These are phyloP conservation scores for Odontocerum albicorne DNA, from an alignment of 2,888 invertebrate species.

Conservation along the genomic window DNA sequence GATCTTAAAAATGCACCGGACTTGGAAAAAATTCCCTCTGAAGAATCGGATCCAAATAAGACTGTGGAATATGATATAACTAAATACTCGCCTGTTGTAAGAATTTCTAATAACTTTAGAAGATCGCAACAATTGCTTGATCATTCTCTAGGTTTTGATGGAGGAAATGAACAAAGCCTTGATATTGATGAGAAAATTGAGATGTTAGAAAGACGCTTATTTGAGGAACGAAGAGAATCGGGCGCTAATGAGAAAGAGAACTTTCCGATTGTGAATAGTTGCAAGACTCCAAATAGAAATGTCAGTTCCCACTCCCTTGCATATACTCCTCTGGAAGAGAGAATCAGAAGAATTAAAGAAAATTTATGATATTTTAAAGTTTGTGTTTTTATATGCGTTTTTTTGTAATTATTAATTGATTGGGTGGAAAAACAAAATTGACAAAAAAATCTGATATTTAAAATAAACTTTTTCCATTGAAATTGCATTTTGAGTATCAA, in stretches of 20 bases:
- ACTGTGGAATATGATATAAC: conserved; percentile 2
- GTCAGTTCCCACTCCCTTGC: conserved; percentile 4
- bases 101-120: no score
- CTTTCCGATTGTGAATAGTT: no score
- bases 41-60: conserved; percentile 41
- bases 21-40: conserved; percentile 36
- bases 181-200: not conserved
- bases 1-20: conserved; percentile 47
- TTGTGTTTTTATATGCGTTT: no score
- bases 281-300: conserved; percentile 3
- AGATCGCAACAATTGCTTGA: no score
- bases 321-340: conserved; percentile 21
- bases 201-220: not conserved
- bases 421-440: no score
- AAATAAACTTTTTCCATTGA: no score
- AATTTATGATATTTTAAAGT: no score
- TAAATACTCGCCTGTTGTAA: conserved; percentile 8
- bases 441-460: no score
- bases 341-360: conserved; percentile 13
- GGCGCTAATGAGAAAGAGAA: not conserved
- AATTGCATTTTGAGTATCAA: no score
- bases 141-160: no score
- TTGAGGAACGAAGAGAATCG: not conserved
- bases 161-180: not conserved
- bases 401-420: no score